phyloP scores from a whole-genome alignment of 2,113 vertebrate species.

The Amblyornis subalaris region DNA sequence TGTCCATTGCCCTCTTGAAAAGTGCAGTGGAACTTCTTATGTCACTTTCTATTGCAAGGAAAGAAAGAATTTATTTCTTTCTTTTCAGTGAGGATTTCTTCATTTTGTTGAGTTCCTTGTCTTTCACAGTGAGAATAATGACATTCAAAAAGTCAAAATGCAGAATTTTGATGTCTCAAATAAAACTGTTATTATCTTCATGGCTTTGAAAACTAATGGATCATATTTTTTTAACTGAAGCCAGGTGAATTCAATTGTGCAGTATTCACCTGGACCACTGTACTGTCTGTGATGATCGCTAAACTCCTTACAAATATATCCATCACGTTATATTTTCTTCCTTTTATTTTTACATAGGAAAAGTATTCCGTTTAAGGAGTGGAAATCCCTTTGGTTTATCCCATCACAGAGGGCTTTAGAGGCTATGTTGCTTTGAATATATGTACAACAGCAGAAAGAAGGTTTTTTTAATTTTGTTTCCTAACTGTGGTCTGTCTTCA shows the following conservation, averaged over 20 bases:
- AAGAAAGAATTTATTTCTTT: background rate
- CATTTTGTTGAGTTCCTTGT: background rate
- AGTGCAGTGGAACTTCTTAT: background rate
- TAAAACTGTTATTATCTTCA: background rate
- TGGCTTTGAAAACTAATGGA: background rate
- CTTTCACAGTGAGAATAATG: background rate
- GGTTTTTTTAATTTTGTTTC: background rate
- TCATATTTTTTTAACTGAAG: background rate
- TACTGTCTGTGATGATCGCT: background rate
- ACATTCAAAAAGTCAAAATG: background rate
- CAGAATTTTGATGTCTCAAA: background rate
- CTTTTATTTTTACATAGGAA: background rate
- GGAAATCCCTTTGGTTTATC: background rate
- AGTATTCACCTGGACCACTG: background rate
- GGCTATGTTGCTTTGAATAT: background rate
- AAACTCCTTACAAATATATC: background rate
- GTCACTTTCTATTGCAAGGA: background rate
- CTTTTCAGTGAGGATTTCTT: background rate
- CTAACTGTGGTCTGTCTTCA: background rate
- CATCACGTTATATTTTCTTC: background rate
- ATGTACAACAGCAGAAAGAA: background rate
- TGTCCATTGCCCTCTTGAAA: background rate
- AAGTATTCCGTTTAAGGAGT: background rate
- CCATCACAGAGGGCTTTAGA: background rate
- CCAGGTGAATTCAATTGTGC: fast-evolving